Conservation (phyloP, 2,888 invertebrate species). For the Limnephilus marmoratus region DNA sequence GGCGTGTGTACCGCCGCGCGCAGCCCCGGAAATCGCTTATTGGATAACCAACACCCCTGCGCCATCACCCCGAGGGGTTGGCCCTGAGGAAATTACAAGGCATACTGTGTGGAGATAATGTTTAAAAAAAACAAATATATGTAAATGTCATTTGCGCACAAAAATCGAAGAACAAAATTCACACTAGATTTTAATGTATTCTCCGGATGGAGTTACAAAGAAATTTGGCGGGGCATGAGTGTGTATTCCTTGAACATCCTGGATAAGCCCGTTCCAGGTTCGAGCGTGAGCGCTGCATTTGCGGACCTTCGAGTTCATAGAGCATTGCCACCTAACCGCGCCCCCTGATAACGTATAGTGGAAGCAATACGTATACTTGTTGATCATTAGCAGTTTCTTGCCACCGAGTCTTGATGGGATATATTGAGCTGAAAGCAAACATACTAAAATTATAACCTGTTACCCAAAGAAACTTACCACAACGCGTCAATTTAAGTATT, state of each 20-base stretch:
- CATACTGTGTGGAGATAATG: too few species aligned
- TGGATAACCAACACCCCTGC: too few species aligned
- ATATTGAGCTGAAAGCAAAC: not conserved
- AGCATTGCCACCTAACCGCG: not conserved
- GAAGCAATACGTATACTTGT: slow-evolving; percentile 5
- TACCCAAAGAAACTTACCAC: not conserved
- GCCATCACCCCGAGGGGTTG: too few species aligned
- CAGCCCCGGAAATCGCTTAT: too few species aligned
- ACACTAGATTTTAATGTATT: not conserved
- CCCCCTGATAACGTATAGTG: not conserved
- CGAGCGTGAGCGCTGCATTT: slow-evolving; percentile 33
- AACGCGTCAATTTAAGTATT: not conserved
- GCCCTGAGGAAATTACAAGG: too few species aligned
- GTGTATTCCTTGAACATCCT: slow-evolving; percentile 11
- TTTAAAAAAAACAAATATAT: too few species aligned
- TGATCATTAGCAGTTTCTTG: not conserved
- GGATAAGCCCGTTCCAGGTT: not conserved
- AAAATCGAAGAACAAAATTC: too few species aligned
- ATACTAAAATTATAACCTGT: not conserved
- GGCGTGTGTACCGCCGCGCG: too few species aligned
- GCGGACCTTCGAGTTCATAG: not conserved
- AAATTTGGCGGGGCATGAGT: slow-evolving; percentile 39
- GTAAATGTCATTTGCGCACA: not conserved
- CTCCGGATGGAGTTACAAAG: not conserved
- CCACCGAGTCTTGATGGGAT: not conserved